Conservation (phyloP, 2,888 invertebrate genomes). For the Andrena haemorrhoa region DNA sequence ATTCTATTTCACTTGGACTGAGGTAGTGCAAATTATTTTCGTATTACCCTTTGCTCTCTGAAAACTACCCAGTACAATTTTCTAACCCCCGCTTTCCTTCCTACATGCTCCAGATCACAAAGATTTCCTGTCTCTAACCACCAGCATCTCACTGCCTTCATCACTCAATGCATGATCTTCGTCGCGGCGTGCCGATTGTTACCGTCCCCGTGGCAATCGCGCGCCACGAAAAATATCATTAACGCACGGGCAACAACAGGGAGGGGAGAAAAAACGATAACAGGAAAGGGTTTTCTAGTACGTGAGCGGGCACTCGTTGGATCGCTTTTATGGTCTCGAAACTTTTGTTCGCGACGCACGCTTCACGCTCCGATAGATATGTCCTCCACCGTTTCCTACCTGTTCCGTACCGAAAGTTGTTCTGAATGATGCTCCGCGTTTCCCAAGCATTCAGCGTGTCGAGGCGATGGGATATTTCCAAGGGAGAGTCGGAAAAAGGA, state of each 20-base stretch:
- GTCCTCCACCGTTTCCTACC: constrained; percentile 73
- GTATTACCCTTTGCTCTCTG: too few species aligned
- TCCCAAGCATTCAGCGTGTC: constrained; percentile 66
- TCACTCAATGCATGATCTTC: constrained; percentile 4
- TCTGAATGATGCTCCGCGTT: constrained; percentile 70
- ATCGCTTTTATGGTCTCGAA: constrained; percentile 69
- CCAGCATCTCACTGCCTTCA: background rate
- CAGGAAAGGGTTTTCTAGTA: constrained; percentile 55
- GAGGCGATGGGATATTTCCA: constrained; percentile 66
- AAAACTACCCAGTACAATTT: too few species aligned
- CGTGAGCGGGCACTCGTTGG: constrained; percentile 47
- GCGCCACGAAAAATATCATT: constrained; percentile 56
- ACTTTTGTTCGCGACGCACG: constrained; percentile 69
- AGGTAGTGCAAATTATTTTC: too few species aligned
- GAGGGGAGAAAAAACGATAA: constrained; percentile 15
- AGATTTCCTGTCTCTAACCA: too few species aligned
- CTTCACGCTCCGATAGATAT: constrained; percentile 70
- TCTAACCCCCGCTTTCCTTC: too few species aligned
- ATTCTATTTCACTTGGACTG: background rate
- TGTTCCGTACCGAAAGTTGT: constrained; percentile 73
- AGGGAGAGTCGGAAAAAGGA: constrained; percentile 65
- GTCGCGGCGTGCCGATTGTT: constrained; percentile 21
- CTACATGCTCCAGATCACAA: too few species aligned
- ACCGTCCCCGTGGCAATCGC: constrained; percentile 17
- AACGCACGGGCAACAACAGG: constrained; percentile 22